These are phyloP conservation scores for Trachymyrmex cornetzi DNA, from an alignment of 1,140 invertebrate species.

Conservation along the genomic window DNA sequence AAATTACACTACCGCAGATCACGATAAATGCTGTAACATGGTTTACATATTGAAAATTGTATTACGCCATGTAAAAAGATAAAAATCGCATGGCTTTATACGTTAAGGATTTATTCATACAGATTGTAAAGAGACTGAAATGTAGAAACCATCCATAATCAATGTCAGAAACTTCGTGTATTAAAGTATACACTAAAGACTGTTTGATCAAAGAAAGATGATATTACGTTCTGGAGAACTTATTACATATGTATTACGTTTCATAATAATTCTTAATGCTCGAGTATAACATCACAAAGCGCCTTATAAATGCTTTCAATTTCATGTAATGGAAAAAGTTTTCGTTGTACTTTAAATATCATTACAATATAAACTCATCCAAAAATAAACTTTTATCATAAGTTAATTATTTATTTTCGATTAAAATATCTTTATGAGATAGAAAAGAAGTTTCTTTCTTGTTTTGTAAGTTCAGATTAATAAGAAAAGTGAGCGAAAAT, in stretches of 20 bases:
- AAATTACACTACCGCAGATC: constrained; percentile 16
- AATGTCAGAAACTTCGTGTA: not conserved
- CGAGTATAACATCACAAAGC: constrained; percentile 6
- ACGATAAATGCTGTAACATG: not conserved
- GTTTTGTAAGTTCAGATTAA: not conserved
- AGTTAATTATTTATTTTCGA: constrained; percentile 22
- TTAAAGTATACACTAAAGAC: constrained; percentile 28
- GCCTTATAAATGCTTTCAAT: not conserved
- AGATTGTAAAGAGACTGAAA: not conserved
- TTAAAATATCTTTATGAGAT: not conserved
- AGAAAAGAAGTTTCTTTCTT: not conserved
- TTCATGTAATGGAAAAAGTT: not conserved
- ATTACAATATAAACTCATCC: not conserved
- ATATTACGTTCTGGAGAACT: not conserved
- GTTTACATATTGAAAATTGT: constrained; percentile 29
- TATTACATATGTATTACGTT: constrained; percentile 8
- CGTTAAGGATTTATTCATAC: not conserved
- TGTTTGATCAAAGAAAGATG: not conserved
- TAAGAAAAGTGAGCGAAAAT: constrained; percentile 1
- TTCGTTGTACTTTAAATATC: constrained; percentile 8
- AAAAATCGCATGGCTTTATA: not conserved
- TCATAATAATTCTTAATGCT: constrained; percentile 6
- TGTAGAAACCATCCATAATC: not conserved
- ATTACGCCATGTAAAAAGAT: not conserved
- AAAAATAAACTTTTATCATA: not conserved